Base-by-base conservation (phyloP, 2,113 vertebrate genomes). In the Centropus bengalensis region DNA sequence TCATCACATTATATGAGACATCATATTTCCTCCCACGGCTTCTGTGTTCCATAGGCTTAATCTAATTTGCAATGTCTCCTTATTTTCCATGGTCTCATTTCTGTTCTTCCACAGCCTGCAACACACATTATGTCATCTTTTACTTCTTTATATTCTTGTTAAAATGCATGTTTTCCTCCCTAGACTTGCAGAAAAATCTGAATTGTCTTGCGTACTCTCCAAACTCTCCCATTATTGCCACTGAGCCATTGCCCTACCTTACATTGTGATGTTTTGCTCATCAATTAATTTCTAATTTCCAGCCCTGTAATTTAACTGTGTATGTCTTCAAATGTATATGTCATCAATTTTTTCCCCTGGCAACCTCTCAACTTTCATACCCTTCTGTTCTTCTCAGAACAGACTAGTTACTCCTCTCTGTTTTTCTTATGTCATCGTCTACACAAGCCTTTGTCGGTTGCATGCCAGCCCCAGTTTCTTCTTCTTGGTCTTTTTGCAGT, bases 51-150 rank as follows among this genome's bases (percentile, higher is more conserved):
- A 62, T 30, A 64, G 20, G 9, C 30, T 84, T 86, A 84, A 91
- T 93, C 91, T 81, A 80, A 83, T 91, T 94, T 86, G 11, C 32
- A 88, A 9, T 49, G 10, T 64, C 47, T 89, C 45, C 56, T 88
- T 16, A 80, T 55, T 83, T 92, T 33, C 54, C 18, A 40, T 70
- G n/a, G 56, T 45, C 60, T 88, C 33, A 19, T 77, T 70, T 91
- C 47, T 88, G 36, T 80, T 45, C 36, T 82, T 95, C 32, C 17
- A 13, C 55, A 74, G 30, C 22, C 27, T 77, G 16, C 42, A 82
- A 54, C 20, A 10, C 59, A 27, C 28, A 86, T 81, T 91, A 84
- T 75, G 64, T 92, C 75, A 69, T 21, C 13, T 88, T 62, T 56
- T 67, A 8, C 70, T 75, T 66, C 45, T 88, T 82, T 79, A 62